Evolutionary conservation across 1,140 invertebrate genomes (phyloP).

Genomic region (Hycleus phaleratus): DNA sequence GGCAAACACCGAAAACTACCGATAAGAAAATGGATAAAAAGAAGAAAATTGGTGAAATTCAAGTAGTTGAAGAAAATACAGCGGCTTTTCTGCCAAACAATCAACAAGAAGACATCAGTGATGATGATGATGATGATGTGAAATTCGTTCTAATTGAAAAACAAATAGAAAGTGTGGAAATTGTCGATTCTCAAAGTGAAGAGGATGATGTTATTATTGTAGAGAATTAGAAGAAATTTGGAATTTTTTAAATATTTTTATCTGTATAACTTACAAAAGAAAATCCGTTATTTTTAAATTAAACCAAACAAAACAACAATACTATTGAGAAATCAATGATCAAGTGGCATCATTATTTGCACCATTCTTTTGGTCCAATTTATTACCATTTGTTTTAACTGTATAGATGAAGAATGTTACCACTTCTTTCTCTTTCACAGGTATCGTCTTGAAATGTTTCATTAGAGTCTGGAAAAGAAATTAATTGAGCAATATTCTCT

Average conservation of each 20-base stretch:
- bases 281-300: not conserved
- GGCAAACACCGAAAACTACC: too few species aligned
- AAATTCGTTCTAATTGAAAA: not conserved
- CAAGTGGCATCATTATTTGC: constrained; percentile 55
- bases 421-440: constrained; percentile 89
- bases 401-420: constrained; percentile 95
- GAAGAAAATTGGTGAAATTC: too few species aligned
- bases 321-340: constrained; percentile 4
- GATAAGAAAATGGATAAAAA: too few species aligned
- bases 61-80: too few species aligned
- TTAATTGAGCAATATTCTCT: not conserved
- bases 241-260: constrained; percentile 17
- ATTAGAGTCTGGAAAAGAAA: constrained; percentile 68
- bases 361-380: constrained; percentile 83
- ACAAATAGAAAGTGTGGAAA: not conserved
- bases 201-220: constrained; percentile 35
- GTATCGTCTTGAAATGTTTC: constrained; percentile 91
- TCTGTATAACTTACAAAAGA: constrained; percentile 12
- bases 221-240: constrained; percentile 10
- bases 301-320: not conserved
- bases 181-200: constrained; percentile 30
- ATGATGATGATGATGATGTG: constrained; percentile 18
- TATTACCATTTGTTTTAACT: constrained; percentile 90
- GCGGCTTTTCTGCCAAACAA: too few species aligned
- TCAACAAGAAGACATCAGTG: constrained; percentile 16